Conservation (phyloP, 2,797 vertebrate genomes). For the Synanceia verrucosa region DNA sequence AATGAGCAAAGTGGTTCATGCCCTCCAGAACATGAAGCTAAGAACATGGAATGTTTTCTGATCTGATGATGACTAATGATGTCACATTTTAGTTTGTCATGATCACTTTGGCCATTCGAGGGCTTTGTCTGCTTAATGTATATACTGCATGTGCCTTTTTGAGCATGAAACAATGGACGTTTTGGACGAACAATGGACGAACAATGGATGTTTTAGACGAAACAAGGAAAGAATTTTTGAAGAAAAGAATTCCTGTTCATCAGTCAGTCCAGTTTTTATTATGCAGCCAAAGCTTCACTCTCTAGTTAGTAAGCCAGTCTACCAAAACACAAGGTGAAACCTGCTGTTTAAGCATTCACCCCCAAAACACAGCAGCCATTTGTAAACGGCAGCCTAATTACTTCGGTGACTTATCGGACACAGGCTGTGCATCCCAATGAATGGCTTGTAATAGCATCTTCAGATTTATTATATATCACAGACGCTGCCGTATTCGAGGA, state of each 20-base stretch:
- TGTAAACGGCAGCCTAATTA: constrained; percentile 61
- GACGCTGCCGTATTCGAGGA: constrained; percentile 61
- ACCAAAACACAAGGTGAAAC: constrained; percentile 49
- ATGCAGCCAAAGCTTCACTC: constrained; percentile 33
- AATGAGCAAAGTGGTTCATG: too few relatives aligned
- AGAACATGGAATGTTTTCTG: neutral
- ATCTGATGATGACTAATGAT: neutral
- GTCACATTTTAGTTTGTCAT: neutral
- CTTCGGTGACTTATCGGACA: constrained; percentile 64
- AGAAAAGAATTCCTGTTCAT: neutral
- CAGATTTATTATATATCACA: constrained; percentile 79
- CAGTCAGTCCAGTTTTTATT: constrained; percentile 8
- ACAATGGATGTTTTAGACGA: too few relatives aligned
- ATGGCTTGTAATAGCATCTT: constrained; percentile 71
- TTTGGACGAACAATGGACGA: too few relatives aligned
- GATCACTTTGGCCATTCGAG: neutral
- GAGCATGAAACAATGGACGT: too few relatives aligned
- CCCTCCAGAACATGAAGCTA: too few relatives aligned
- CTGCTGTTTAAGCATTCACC: constrained; percentile 44
- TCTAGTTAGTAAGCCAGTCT: constrained; percentile 35
- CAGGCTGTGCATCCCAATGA: constrained; percentile 71
- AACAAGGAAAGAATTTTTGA: neutral
- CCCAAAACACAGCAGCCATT: constrained; percentile 52
- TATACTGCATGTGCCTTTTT: neutral
- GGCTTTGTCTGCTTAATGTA: too few relatives aligned